phyloP scores from a whole-genome alignment of 2,797 vertebrate genomes.

The Silurus aristotelis region DNA sequence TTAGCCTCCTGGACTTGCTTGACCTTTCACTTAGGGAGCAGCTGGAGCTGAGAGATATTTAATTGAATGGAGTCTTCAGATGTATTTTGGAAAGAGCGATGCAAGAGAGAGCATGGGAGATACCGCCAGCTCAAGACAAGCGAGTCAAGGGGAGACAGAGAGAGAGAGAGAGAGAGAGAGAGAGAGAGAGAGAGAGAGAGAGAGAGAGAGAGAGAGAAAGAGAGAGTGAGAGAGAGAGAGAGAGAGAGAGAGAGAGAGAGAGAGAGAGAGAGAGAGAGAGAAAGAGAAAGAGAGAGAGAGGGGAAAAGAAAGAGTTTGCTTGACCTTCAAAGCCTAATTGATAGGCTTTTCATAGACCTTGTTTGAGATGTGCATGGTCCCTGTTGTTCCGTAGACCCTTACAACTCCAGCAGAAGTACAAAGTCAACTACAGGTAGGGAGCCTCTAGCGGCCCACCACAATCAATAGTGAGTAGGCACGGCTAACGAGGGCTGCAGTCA shows the following conservation, averaged over 20 bases:
- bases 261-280: slow-evolving; percentile 52
- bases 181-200: slow-evolving; percentile 54
- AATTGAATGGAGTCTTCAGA: slow-evolving; percentile 94
- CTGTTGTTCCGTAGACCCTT: slow-evolving; percentile 76
- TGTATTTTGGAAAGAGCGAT: slow-evolving; percentile 82
- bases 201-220: slow-evolving; percentile 53
- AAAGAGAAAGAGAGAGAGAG: slow-evolving; percentile 57
- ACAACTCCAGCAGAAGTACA: slow-evolving; percentile 78
- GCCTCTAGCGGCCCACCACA: slow-evolving; percentile 71
- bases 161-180: slow-evolving; percentile 56
- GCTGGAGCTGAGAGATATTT: slow-evolving; percentile 91
- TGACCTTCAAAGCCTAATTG: slow-evolving; percentile 93
- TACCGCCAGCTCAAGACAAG: slow-evolving; percentile 67
- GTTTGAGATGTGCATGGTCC: slow-evolving; percentile 75
- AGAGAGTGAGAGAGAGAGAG: slow-evolving; percentile 58
- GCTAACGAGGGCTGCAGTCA: slow-evolving; percentile 72
- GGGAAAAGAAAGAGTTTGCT: slow-evolving; percentile 67
- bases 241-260: slow-evolving; percentile 61
- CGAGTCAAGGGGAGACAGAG: slow-evolving; percentile 56
- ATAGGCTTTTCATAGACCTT: slow-evolving; percentile 81
- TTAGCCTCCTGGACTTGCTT: slow-evolving; percentile 85
- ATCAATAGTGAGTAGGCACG: slow-evolving; percentile 71
- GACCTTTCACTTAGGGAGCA: slow-evolving; percentile 97
- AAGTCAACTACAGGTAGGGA: slow-evolving; percentile 81
- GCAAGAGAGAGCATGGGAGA: slow-evolving; percentile 66